Evolutionary conservation across 2,888 invertebrate species (phyloP).

Genomic region (Ptilodon capucinus): DNA sequence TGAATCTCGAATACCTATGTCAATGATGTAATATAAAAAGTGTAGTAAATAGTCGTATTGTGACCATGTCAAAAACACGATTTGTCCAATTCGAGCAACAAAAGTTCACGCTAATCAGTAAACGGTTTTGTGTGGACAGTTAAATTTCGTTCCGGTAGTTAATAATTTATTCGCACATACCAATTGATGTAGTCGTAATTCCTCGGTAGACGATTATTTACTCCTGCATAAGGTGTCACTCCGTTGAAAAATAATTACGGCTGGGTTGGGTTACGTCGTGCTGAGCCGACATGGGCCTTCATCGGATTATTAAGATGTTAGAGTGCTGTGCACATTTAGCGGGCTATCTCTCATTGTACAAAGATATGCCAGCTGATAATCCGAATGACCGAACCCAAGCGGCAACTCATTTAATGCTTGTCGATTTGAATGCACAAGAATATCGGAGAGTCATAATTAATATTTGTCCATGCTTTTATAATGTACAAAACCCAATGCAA

Average conservation of each 20-base stretch:
- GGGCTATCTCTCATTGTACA: conserved; percentile 63
- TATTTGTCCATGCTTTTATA: conserved; percentile 22
- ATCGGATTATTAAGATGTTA: conserved; percentile 76
- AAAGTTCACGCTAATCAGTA: conserved; percentile 34
- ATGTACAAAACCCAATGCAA: neutral
- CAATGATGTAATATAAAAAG: too few species aligned
- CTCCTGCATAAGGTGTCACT: conserved; percentile 68
- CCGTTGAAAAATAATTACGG: conserved; percentile 72
- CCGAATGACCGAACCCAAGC: conserved; percentile 54
- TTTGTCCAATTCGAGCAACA: conserved; percentile 25
- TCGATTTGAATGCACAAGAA: conserved; percentile 55
- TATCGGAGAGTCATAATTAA: conserved; percentile 35
- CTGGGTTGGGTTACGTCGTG: conserved; percentile 66
- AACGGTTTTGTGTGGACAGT: conserved; percentile 35
- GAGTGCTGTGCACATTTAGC: conserved; percentile 56
- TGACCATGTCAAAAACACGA: too few species aligned
- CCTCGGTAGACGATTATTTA: conserved; percentile 45
- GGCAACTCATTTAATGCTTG: conserved; percentile 77
- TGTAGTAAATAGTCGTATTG: too few species aligned
- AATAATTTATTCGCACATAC: conserved; percentile 47
- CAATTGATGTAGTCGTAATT: conserved; percentile 53
- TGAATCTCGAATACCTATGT: conserved; percentile 21
- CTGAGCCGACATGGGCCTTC: conserved; percentile 73
- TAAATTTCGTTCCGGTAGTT: conserved; percentile 36
- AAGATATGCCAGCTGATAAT: conserved; percentile 72